Percentiles rank a stretch among this genome's conserved stretches.
Evolutionary conservation across 1,140 invertebrate species (phyloP).

Genomic region (Drosophila lacteicornis): DNA sequence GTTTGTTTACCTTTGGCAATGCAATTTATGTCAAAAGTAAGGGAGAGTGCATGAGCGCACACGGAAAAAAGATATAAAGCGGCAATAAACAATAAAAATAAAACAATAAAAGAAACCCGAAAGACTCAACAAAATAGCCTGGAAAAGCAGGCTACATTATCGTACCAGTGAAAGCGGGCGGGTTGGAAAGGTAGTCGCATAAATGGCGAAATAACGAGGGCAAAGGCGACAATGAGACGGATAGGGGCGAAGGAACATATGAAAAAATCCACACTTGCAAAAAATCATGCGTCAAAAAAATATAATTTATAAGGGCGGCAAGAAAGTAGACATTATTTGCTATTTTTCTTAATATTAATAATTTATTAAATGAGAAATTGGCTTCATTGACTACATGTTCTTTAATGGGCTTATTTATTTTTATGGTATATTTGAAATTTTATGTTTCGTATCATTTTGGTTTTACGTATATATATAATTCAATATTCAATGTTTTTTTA

Average conservation of each 20-base stretch:
- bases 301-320: no score
- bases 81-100: slow-evolving; percentile 56
- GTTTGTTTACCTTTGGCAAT: slow-evolving; percentile 39
- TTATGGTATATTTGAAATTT: no score
- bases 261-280: not conserved
- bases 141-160: slow-evolving; percentile 46
- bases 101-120: slow-evolving; percentile 30
- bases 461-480: no score
- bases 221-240: slow-evolving; percentile 29
- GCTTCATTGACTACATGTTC: no score
- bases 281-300: not conserved
- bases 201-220: slow-evolving; percentile 53
- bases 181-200: slow-evolving; percentile 33
- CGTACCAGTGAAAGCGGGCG: not conserved
- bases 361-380: no score
- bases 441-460: no score
- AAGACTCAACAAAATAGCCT: slow-evolving; percentile 43
- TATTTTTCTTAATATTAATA: no score
- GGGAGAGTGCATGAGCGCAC: slow-evolving; percentile 26
- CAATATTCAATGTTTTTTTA: no score
- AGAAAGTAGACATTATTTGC: no score
- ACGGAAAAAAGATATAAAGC: slow-evolving; percentile 59
- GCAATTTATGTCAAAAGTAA: slow-evolving; percentile 40
- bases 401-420: no score
- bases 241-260: not conserved